A percentile compares a stretch with the other conserved stretches of the same genome.
These are phyloP conservation scores for Aphelinus certus DNA, from an alignment of 1,140 invertebrate species.

Conservation along the genomic window DNA sequence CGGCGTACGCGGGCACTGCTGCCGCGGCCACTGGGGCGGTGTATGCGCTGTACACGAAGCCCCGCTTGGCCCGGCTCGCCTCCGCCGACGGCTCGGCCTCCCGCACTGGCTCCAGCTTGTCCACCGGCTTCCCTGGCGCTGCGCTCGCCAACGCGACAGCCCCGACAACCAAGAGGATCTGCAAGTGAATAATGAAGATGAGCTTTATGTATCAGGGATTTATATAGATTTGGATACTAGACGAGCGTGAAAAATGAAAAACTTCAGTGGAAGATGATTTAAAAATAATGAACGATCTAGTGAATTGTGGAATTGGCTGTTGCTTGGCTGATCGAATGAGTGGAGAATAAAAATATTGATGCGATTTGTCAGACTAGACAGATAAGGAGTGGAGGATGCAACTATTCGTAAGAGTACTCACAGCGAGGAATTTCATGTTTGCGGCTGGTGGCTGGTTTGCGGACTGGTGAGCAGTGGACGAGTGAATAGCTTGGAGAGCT, in stretches of 20 bases:
- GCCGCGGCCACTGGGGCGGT: slow-evolving; percentile 1
- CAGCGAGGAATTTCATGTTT: slow-evolving; percentile 38
- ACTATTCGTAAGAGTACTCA: slow-evolving; percentile 16
- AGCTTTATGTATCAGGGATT: too few relatives aligned
- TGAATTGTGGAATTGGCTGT: too few relatives aligned
- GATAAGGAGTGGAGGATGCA: not conserved
- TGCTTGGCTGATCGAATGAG: too few relatives aligned
- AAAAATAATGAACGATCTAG: too few relatives aligned
- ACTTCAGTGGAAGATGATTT: too few relatives aligned
- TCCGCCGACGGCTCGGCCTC: not conserved
- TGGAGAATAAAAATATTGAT: too few relatives aligned
- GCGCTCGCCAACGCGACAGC: not conserved
- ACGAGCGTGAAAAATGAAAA: not conserved
- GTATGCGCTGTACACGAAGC: slow-evolving; percentile 10
- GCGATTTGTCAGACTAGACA: not conserved
- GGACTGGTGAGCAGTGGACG: not conserved
- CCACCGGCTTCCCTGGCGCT: not conserved
- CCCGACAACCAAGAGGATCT: slow-evolving; percentile 17
- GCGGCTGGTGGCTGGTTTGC: slow-evolving; percentile 5
- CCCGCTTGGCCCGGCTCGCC: not conserved
- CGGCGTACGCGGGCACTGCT: slow-evolving; percentile 13
- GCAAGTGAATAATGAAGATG: not conserved
- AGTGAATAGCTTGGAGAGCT: slow-evolving; percentile 25
- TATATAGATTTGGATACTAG: too few relatives aligned
- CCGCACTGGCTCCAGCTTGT: slow-evolving; percentile 20